Conservation (phyloP, 2,113 vertebrate species). For the Hypanus sabinus region DNA sequence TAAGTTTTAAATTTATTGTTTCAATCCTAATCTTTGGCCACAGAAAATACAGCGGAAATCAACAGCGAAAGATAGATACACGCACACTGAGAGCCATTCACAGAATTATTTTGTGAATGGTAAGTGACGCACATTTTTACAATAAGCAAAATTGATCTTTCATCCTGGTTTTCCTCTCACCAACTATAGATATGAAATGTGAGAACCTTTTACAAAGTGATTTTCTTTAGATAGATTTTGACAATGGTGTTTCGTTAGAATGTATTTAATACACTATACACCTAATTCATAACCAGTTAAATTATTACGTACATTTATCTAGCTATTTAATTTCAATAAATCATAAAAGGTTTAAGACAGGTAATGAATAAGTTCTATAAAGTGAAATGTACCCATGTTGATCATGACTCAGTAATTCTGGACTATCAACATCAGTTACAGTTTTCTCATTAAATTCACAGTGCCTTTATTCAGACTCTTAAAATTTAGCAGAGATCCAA, state of each 20-base stretch:
- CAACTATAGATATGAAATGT: neutral
- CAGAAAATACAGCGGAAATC: neutral
- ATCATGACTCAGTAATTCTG: neutral
- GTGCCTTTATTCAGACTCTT: neutral
- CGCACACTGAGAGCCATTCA: neutral
- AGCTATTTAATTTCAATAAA: neutral
- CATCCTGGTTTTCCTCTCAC: neutral
- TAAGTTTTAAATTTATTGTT: neutral
- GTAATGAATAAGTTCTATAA: neutral
- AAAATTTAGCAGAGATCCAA: neutral
- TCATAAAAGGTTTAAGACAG: neutral
- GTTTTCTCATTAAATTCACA: neutral
- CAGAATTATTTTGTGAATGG: neutral
- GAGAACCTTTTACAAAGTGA: neutral
- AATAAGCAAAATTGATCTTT: neutral
- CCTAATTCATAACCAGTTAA: neutral
- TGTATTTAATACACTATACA: neutral
- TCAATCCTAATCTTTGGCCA: neutral
- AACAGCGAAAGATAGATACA: neutral
- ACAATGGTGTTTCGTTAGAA: neutral
- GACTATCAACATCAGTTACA: neutral
- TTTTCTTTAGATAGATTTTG: neutral
- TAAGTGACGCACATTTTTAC: neutral
- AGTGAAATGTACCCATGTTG: neutral
- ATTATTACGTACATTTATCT: neutral